Evolutionary conservation across 2,113 vertebrate genomes (phyloP).

Genomic region (Onychorhynchus coronatus): DNA sequence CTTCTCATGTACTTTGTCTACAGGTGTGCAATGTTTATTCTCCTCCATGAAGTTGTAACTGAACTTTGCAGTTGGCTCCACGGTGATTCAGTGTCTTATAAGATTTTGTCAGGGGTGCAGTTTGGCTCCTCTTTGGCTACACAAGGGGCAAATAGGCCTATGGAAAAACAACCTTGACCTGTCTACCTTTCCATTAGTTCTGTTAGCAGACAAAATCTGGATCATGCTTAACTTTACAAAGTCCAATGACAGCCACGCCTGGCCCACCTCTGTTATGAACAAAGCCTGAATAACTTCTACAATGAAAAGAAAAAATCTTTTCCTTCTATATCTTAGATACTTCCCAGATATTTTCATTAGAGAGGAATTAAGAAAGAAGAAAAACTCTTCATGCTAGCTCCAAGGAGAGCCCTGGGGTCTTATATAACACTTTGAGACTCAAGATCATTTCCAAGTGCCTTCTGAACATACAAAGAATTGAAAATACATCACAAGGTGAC

Average conservation of each 20-base stretch:
- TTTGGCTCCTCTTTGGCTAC: not conserved
- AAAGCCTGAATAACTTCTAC: not conserved
- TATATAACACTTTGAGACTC: not conserved
- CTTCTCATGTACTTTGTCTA: not conserved
- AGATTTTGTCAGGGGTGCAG: not conserved
- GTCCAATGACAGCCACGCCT: not conserved
- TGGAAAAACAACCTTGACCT: not conserved
- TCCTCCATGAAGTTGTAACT: not conserved
- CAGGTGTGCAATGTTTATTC: constrained; percentile 18
- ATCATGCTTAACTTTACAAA: not conserved
- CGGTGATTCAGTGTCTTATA: not conserved
- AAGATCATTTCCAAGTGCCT: not conserved
- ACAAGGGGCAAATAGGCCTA: not conserved
- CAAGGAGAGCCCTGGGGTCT: not conserved
- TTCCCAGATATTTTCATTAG: not conserved
- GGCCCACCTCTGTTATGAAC: not conserved
- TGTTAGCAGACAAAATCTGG: not conserved
- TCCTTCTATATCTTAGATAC: not conserved
- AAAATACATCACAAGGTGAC: not conserved
- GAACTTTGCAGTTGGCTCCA: not conserved
- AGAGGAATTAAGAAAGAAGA: not conserved
- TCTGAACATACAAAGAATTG: not conserved
- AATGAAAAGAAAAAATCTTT: not conserved
- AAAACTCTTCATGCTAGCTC: not conserved
- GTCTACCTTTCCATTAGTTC: not conserved